Percentiles rank a stretch among this genome's conserved stretches.
Evolutionary conservation across 2,113 vertebrate genomes (phyloP).

Genomic region (Muntiacus muntjak): DNA sequence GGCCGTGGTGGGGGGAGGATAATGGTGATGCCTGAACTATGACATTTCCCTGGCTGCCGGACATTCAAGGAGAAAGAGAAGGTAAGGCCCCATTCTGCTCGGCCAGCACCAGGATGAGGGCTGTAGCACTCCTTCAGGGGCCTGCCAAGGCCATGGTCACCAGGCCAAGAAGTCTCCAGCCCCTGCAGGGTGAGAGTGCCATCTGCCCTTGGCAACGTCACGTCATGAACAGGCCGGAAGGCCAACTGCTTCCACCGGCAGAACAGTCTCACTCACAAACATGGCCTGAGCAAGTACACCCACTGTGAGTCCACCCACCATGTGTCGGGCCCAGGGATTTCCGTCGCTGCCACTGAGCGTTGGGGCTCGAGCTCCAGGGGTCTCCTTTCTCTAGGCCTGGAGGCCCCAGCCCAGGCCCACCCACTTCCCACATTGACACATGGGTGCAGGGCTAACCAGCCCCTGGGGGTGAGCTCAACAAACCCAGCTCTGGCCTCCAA

Average conservation of each 20-base stretch:
- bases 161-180: neutral
- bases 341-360: neutral
- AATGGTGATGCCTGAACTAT: neutral
- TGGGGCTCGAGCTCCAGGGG: accelerated
- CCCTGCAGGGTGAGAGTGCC: neutral
- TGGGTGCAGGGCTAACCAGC: neutral
- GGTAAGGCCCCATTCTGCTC: neutral
- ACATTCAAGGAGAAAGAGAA: neutral
- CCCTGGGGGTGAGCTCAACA: accelerated
- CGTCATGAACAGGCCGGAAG: accelerated
- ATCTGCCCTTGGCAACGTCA: accelerated
- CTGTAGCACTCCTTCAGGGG: neutral
- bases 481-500: neutral
- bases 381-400: neutral
- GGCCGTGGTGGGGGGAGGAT: neutral
- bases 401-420: neutral
- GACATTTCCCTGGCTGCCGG: neutral
- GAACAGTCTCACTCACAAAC: neutral
- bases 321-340: accelerated
- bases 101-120: neutral
- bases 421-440: neutral
- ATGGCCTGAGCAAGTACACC: neutral
- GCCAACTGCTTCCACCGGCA: neutral
- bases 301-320: neutral
- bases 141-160: neutral